A percentile compares a stretch with the other conserved stretches of the same genome.
Conservation (phyloP, 2,888 invertebrate genomes). For the Ashinkailepas kermadecensis region DNA sequence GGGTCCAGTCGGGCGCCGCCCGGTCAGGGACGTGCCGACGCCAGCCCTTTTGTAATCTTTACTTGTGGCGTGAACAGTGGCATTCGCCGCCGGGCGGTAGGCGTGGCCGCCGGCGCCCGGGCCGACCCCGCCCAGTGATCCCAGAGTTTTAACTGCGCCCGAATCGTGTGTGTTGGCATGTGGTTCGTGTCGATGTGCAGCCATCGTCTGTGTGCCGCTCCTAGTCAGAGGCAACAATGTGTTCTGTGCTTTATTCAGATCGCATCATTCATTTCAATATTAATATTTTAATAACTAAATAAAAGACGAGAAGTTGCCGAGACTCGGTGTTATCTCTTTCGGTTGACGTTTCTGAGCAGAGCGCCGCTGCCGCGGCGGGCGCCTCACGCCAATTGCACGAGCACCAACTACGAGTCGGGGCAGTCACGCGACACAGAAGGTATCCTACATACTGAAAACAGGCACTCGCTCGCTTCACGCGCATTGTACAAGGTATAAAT, state of each 20-base stretch:
- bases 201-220: background rate
- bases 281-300: slow-evolving; percentile 22
- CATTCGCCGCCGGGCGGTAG: no score
- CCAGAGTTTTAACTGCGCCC: background rate
- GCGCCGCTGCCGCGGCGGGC: background rate
- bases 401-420: background rate
- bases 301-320: slow-evolving; percentile 17
- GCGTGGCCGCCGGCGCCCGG: no score
- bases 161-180: background rate
- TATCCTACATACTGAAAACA: slow-evolving; percentile 11
- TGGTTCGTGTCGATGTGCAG: background rate
- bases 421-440: background rate
- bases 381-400: background rate
- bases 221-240: slow-evolving; percentile 19
- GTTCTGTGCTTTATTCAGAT: slow-evolving; percentile 22
- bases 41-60: background rate
- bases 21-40: no score
- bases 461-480: slow-evolving; percentile 13
- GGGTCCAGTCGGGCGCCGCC: no score
- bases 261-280: slow-evolving; percentile 22
- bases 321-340: slow-evolving; percentile 12
- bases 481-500: slow-evolving; percentile 23
- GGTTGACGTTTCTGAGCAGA: background rate
- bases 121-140: no score
- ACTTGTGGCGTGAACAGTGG: no score